Percentiles rank a stretch among this genome's conserved stretches.
Conservation (phyloP, 2,797 vertebrate genomes). For the Fistularia commersonii region DNA sequence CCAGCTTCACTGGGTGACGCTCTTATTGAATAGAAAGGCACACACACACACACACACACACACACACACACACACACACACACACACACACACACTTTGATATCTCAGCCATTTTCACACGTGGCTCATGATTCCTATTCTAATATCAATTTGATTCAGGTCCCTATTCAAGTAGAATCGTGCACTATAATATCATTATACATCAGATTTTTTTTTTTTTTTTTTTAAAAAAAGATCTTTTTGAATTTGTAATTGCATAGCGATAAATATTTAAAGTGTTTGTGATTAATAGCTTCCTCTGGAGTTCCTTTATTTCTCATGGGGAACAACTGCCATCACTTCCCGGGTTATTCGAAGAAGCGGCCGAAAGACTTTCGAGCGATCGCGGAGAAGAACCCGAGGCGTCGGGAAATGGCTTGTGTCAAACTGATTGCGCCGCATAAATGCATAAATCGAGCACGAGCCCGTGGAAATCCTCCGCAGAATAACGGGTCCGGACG, state of each 20-base stretch:
- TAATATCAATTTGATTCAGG: slow-evolving; percentile 3
- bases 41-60: slow-evolving; percentile 1
- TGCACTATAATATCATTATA: slow-evolving; percentile 16
- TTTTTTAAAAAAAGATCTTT: slow-evolving; percentile 20
- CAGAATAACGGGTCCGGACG: slow-evolving; percentile 36
- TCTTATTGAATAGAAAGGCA: neutral
- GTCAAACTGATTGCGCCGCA: slow-evolving; percentile 54
- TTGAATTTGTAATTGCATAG: slow-evolving; percentile 65
- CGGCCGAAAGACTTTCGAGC: slow-evolving; percentile 61
- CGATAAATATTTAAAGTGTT: slow-evolving; percentile 38
- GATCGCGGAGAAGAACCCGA: slow-evolving; percentile 62
- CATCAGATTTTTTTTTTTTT: no score
- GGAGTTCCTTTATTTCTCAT: slow-evolving; percentile 1
- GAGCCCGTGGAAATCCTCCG: slow-evolving; percentile 40
- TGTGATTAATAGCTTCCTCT: slow-evolving; percentile 28
- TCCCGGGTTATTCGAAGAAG: slow-evolving; percentile 40
- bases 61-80: slow-evolving; percentile 15
- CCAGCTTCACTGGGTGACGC: slow-evolving; percentile 30
- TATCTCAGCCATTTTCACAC: neutral
- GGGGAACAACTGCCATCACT: slow-evolving; percentile 15
- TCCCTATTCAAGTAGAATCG: slow-evolving; percentile 27
- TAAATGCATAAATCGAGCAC: slow-evolving; percentile 62
- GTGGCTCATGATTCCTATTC: slow-evolving; percentile 4
- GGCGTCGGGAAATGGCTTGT: slow-evolving; percentile 55
- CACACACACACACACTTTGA: slow-evolving; percentile 12